Conservation (phyloP, 1,140 invertebrate genomes). For the Conopomorpha cramerella region DNA sequence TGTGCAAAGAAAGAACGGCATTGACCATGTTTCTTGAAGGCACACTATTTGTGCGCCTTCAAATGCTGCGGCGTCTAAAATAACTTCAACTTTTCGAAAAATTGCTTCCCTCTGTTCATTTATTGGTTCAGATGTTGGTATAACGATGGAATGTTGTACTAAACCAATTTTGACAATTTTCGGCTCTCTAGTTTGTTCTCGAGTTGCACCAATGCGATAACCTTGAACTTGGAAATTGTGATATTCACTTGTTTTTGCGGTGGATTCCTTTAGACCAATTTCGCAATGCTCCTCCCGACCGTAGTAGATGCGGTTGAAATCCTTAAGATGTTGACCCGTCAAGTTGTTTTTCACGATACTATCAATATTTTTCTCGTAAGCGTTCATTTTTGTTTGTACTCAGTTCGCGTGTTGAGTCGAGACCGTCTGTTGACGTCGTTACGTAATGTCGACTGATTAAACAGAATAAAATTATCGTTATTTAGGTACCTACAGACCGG, state of each 20-base stretch:
- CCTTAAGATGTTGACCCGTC: conserved; percentile 65
- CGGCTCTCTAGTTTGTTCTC: conserved; percentile 69
- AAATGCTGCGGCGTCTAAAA: conserved; percentile 81
- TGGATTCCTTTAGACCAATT: conserved; percentile 21
- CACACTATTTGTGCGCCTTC: conserved; percentile 89
- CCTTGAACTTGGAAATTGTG: conserved; percentile 77
- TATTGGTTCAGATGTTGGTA: conserved; percentile 76
- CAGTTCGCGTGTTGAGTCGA: too few relatives aligned
- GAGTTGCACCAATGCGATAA: conserved; percentile 67
- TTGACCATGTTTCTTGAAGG: conserved; percentile 98
- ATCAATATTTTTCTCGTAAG: conserved; percentile 19
- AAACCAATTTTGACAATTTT: conserved; percentile 79
- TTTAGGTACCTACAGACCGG: too few relatives aligned
- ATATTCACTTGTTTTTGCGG: conserved; percentile 19
- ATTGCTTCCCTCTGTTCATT: conserved; percentile 80
- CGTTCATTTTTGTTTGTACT: conserved; percentile 17
- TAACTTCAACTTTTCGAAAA: conserved; percentile 74
- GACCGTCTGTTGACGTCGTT: too few relatives aligned
- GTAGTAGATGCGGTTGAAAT: conserved; percentile 79
- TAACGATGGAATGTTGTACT: conserved; percentile 88
- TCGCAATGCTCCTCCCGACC: conserved; percentile 58
- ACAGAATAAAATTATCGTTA: too few relatives aligned
- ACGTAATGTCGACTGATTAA: too few relatives aligned
- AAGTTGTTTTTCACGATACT: conserved; percentile 33
- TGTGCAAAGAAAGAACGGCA: conserved; percentile 99